A percentile compares a stretch with the other conserved stretches of the same genome.
phyloP scores from a whole-genome alignment of 2,113 vertebrate species.

The Corythornis vintsioides region DNA sequence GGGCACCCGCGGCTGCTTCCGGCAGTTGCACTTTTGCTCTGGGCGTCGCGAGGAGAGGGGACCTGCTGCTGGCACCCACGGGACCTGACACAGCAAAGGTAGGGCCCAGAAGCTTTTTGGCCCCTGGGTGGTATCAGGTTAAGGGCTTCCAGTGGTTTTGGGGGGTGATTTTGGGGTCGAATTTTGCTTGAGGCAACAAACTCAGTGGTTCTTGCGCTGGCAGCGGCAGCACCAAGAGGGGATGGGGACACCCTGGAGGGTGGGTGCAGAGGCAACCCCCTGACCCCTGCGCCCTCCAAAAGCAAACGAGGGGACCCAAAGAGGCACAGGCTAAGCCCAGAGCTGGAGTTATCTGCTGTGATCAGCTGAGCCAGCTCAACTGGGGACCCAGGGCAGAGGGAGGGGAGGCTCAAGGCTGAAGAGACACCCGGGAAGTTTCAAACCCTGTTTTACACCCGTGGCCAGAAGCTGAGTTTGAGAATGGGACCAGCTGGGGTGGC shows the following conservation, averaged over 20 bases:
- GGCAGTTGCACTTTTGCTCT: conserved; percentile 34
- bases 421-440: accelerated
- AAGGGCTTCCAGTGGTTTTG: too few species aligned
- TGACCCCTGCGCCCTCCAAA: accelerated
- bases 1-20: background rate
- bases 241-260: background rate
- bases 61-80: accelerated
- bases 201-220: accelerated
- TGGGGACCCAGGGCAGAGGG: background rate
- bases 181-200: accelerated
- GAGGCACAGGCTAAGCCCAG: background rate
- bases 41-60: background rate
- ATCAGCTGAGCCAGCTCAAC: background rate
- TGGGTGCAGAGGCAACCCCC: background rate
- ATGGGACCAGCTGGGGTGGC: accelerated
- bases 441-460: accelerated
- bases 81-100: background rate
- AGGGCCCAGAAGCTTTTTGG: background rate
- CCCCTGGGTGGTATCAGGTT: too few species aligned
- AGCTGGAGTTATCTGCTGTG: accelerated
- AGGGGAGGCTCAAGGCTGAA: background rate
- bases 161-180: too few species aligned
- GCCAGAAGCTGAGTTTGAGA: background rate
- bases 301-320: accelerated
- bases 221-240: accelerated